phyloP scores from a whole-genome alignment of 2,888 invertebrate genomes.

The Sipha maydis region DNA sequence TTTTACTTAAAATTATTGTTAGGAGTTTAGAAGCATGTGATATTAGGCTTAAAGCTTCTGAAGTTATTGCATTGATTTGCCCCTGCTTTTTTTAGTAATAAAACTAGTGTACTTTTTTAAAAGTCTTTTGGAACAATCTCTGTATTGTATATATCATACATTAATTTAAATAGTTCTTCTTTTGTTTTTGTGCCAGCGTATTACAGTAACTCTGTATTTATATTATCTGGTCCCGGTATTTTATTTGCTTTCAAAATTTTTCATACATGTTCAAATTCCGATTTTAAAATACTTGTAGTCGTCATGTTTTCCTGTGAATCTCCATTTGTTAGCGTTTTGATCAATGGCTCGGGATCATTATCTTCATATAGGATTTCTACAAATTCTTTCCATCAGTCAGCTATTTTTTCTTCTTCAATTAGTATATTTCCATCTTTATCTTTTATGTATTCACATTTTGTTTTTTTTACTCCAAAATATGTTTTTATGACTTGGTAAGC shows the following conservation, averaged over 20 bases:
- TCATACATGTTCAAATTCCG: constrained; percentile 1
- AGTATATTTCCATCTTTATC: constrained; percentile 13
- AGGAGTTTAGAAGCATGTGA: constrained; percentile 21
- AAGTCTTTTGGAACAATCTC: constrained; percentile 3
- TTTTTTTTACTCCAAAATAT: constrained; percentile 10
- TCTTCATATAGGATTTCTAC: constrained; percentile 5
- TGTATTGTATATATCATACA: constrained; percentile 10
- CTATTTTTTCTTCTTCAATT: constrained; percentile 20
- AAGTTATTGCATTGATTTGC: constrained; percentile 18
- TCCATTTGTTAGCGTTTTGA: background rate
- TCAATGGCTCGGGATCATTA: constrained; percentile 4
- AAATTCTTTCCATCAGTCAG: constrained; percentile 16
- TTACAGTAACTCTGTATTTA: constrained; percentile 10
- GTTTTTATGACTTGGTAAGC: constrained; percentile 7
- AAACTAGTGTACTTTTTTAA: constrained; percentile 9
- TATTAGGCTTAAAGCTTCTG: constrained; percentile 10
- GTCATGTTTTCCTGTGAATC: background rate
- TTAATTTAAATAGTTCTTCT: background rate
- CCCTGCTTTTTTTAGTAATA: background rate
- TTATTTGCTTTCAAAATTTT: constrained; percentile 1
- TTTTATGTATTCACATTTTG: constrained; percentile 6
- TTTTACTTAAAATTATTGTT: constrained; percentile 14
- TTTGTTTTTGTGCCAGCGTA: constrained; percentile 8
- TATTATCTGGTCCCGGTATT: constrained; percentile 14
- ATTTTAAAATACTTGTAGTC: constrained; percentile 5